A percentile compares a stretch with the other conserved stretches of the same genome.
Evolutionary conservation across 2,888 invertebrate genomes (phyloP).

Genomic region (Calliphora vomitoria): DNA sequence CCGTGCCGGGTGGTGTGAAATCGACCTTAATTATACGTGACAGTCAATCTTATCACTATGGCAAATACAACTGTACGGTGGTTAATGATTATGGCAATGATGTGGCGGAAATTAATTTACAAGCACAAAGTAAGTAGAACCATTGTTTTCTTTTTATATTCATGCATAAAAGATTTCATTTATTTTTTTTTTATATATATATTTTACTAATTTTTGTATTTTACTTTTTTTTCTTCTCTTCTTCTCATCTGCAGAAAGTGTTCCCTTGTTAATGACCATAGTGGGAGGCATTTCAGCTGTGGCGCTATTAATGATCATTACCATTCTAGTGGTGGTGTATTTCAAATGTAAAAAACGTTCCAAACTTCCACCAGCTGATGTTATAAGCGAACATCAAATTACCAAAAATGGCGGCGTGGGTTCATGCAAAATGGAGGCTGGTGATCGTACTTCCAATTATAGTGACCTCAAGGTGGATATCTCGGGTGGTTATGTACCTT

Average conservation of each 20-base stretch:
- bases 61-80: conserved; percentile 96
- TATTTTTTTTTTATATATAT: background rate
- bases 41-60: conserved; percentile 94
- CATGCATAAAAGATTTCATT: background rate
- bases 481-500: conserved; percentile 89
- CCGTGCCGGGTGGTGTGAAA: conserved; percentile 91
- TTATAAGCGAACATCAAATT: conserved; percentile 85
- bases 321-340: conserved; percentile 92
- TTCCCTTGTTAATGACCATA: conserved; percentile 92
- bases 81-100: conserved; percentile 95
- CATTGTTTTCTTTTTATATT: background rate
- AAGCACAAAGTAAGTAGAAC: conserved; percentile 92
- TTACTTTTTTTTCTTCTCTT: conserved; percentile 30
- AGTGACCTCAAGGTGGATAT: conserved; percentile 96
- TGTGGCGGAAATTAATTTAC: conserved; percentile 92
- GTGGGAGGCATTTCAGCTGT: conserved; percentile 92
- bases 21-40: conserved; percentile 95
- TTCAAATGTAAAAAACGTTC: conserved; percentile 86
- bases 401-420: conserved; percentile 85
- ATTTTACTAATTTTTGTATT: background rate
- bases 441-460: conserved; percentile 95
- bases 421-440: conserved; percentile 84
- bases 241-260: conserved; percentile 87
- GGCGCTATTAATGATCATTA: conserved; percentile 92
- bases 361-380: conserved; percentile 84